Conservation (phyloP, 2,797 vertebrate species). For the Cephalopachus bancanus region DNA sequence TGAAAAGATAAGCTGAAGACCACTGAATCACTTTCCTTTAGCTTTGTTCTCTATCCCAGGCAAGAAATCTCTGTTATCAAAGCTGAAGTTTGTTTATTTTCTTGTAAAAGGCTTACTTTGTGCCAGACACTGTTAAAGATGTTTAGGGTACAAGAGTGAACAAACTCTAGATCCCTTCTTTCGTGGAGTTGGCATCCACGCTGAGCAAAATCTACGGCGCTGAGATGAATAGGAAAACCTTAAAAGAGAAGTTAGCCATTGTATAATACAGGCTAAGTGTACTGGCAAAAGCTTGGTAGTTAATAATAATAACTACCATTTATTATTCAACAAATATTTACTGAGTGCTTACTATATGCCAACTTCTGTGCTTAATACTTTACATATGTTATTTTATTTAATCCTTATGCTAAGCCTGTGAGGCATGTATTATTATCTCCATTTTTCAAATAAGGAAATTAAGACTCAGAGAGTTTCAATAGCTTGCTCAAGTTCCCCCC, state of each 20-base stretch:
- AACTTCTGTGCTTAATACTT: conserved; percentile 56
- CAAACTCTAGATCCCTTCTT: neutral
- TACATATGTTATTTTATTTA: conserved; percentile 70
- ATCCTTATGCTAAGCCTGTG: conserved; percentile 60
- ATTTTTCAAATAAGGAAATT: conserved; percentile 81
- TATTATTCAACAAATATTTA: conserved; percentile 73
- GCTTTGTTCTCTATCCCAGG: conserved; percentile 43
- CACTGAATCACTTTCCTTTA: conserved; percentile 66
- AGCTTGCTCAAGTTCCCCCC: neutral
- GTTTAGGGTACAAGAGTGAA: neutral
- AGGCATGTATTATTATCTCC: conserved; percentile 81
- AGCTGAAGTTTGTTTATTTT: conserved; percentile 45
- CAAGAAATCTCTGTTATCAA: conserved; percentile 68
- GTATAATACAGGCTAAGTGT: neutral
- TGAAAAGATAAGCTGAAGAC: conserved; percentile 61
- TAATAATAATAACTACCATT: conserved; percentile 44
- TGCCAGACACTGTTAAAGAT: neutral
- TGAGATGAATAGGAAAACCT: neutral
- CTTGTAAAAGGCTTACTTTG: neutral
- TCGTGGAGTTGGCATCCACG: neutral
- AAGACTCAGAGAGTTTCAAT: conserved; percentile 58
- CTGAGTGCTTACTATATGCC: conserved; percentile 49
- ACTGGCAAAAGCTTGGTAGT: conserved; percentile 32
- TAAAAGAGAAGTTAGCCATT: neutral
- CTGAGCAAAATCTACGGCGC: neutral